Evolutionary conservation across 1,140 invertebrate species (phyloP).

Genomic region (Drosophila oshimai): DNA sequence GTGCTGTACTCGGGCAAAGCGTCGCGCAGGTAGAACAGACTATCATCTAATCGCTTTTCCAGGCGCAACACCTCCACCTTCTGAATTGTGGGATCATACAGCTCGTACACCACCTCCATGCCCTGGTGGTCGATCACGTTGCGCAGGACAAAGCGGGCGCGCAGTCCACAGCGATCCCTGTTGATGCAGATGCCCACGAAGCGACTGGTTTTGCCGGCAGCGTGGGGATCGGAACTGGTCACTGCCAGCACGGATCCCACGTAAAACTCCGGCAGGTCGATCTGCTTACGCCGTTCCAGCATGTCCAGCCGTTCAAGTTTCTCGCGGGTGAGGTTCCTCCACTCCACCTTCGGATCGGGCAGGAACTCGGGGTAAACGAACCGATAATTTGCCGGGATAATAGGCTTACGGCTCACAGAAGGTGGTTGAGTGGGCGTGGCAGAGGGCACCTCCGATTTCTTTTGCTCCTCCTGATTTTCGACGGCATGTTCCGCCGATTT

Average conservation of each 20-base stretch:
- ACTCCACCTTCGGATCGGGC: slow-evolving; percentile 91
- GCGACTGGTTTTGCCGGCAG: slow-evolving; percentile 91
- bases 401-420: slow-evolving; percentile 42
- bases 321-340: slow-evolving; percentile 92
- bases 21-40: slow-evolving; percentile 96
- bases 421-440: neutral
- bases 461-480: slow-evolving; percentile 15
- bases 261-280: slow-evolving; percentile 98
- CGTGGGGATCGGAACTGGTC: slow-evolving; percentile 93
- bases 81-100: slow-evolving; percentile 97
- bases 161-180: slow-evolving; percentile 90
- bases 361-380: slow-evolving; percentile 97
- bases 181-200: slow-evolving; percentile 98
- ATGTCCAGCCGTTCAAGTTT: slow-evolving; percentile 96
- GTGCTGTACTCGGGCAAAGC: slow-evolving; percentile 96
- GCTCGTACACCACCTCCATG: slow-evolving; percentile 89
- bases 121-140: slow-evolving; percentile 97
- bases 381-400: slow-evolving; percentile 85
- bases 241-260: slow-evolving; percentile 97
- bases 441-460: slow-evolving; percentile 5
- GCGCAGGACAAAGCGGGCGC: slow-evolving; percentile 92
- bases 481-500: slow-evolving; percentile 62
- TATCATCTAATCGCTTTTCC: slow-evolving; percentile 96
- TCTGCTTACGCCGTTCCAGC: slow-evolving; percentile 88
- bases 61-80: slow-evolving; percentile 94